Evolutionary conservation across 2,888 invertebrate species (phyloP).

Genomic region (Platycnemis pennipes): DNA sequence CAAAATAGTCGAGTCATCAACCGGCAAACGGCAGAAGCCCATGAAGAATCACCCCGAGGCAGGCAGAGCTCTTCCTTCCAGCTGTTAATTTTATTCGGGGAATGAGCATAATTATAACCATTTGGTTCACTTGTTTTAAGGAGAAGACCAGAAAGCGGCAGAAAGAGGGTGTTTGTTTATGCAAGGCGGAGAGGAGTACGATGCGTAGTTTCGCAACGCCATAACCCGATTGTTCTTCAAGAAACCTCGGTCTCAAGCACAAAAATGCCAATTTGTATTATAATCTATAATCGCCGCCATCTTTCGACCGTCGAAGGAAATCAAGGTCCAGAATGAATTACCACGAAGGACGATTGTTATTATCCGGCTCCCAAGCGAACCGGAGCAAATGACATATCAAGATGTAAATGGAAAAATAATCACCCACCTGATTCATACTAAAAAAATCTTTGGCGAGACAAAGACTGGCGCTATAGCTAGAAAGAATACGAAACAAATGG

Average conservation of each 20-base stretch:
- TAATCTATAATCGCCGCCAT: not conserved
- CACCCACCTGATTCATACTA: not conserved
- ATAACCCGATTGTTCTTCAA: not conserved
- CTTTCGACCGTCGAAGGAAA: not conserved
- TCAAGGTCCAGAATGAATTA: not conserved
- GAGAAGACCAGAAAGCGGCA: not conserved
- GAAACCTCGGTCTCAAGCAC: not conserved
- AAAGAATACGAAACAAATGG: not conserved
- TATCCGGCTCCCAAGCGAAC: not conserved
- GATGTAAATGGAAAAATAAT: not conserved
- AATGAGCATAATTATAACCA: not conserved
- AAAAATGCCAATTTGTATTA: not conserved
- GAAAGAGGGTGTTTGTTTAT: not conserved
- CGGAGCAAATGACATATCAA: not conserved
- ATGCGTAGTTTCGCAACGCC: not conserved
- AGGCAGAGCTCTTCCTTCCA: not conserved
- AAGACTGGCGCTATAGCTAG: not conserved
- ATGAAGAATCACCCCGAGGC: not conserved
- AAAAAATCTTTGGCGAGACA: not conserved
- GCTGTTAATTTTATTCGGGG: not conserved
- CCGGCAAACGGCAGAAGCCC: not conserved
- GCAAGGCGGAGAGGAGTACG: not conserved
- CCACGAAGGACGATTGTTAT: not conserved
- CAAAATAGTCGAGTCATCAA: conserved; percentile 37
- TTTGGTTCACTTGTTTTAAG: not conserved